phyloP scores from a whole-genome alignment of 2,797 vertebrate genomes.

The Rhincodon typus region DNA sequence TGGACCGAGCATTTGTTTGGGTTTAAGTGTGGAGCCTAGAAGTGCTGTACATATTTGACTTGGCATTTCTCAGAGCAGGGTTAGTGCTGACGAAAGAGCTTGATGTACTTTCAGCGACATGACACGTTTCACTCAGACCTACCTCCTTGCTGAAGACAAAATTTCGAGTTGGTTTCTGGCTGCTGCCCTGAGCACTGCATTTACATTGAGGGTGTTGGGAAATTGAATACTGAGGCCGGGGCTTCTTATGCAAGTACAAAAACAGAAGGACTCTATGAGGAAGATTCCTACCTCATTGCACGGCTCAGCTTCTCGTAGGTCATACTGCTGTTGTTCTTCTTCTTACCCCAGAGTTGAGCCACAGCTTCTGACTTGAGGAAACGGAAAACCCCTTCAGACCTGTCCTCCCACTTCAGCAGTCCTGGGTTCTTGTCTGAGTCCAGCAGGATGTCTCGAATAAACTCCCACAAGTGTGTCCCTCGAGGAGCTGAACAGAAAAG shows the following conservation, averaged over 20 bases:
- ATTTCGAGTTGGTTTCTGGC: not conserved
- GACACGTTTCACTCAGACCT: not conserved
- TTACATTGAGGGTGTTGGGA: not conserved
- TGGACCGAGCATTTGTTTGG: not conserved
- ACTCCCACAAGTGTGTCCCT: conserved; percentile 95
- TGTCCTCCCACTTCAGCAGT: conserved; percentile 95
- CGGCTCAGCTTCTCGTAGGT: conserved; percentile 97
- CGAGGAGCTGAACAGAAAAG: conserved; percentile 64
- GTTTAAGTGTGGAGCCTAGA: not conserved
- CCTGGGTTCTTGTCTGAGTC: conserved; percentile 90
- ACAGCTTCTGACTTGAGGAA: conserved; percentile 96
- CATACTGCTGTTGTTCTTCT: conserved; percentile 99
- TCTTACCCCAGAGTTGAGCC: conserved; percentile 95
- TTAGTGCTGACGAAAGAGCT: not conserved
- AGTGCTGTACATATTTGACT: not conserved
- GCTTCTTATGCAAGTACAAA: no score
- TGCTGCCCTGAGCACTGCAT: not conserved
- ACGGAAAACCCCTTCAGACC: conserved; percentile 85
- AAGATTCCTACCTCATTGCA: conserved; percentile 83
- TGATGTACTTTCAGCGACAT: not conserved
- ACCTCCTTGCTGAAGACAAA: not conserved
- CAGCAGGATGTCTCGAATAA: conserved; percentile 91
- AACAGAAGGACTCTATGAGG: not conserved
- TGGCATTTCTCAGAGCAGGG: not conserved
- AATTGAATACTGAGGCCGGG: not conserved